phyloP scores from a whole-genome alignment of 1,140 invertebrate species.

The Cryptotermes secundus region DNA sequence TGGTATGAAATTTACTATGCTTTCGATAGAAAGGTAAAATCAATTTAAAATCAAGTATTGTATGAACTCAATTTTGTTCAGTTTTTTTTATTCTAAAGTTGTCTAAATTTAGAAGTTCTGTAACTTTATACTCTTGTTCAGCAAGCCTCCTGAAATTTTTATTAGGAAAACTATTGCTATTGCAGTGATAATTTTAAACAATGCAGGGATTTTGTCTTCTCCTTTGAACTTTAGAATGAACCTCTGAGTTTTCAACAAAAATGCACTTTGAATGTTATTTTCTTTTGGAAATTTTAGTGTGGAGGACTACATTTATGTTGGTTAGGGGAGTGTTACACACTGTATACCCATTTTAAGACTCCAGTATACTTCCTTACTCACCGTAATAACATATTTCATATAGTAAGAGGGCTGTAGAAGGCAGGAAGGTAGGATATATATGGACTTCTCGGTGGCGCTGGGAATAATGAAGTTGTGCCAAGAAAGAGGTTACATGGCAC shows the following conservation, averaged over 20 bases:
- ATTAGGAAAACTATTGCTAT: too few relatives aligned
- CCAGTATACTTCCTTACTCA: background rate
- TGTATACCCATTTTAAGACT: background rate
- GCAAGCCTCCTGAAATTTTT: too few relatives aligned
- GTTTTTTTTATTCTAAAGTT: too few relatives aligned
- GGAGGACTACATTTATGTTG: constrained; percentile 6
- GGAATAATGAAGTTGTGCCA: constrained; percentile 12
- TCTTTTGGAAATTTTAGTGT: background rate
- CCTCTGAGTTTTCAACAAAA: background rate
- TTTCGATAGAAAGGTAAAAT: too few relatives aligned
- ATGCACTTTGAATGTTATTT: background rate
- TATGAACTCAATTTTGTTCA: too few relatives aligned
- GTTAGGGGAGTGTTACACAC: background rate
- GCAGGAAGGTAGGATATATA: background rate
- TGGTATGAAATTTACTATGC: too few relatives aligned
- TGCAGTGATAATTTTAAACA: background rate
- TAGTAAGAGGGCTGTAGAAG: background rate
- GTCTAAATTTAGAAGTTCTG: too few relatives aligned
- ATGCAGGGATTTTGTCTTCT: background rate
- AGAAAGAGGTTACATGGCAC: background rate
- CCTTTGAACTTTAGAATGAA: background rate
- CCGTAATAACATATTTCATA: constrained; percentile 8
- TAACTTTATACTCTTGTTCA: too few relatives aligned
- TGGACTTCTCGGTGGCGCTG: background rate
- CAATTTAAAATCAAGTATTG: too few relatives aligned